Conservation (phyloP, 2,888 invertebrate species). For the Folsomia candida region DNA sequence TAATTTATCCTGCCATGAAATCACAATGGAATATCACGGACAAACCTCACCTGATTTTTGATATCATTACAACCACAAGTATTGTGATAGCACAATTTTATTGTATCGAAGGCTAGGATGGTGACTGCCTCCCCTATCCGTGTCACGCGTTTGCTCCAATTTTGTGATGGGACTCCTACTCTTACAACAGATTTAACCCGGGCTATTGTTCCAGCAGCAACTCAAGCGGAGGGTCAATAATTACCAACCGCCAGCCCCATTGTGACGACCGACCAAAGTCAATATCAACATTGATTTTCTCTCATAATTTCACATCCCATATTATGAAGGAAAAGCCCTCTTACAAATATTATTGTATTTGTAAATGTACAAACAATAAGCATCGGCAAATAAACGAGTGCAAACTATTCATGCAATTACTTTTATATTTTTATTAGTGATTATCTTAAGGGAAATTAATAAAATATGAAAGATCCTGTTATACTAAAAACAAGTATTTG, state of each 20-base stretch:
- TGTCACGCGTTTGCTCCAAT: neutral
- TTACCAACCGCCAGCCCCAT: neutral
- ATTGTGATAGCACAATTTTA: neutral
- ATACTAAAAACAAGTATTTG: neutral
- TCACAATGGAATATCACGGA: neutral
- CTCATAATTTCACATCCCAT: neutral
- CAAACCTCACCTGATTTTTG: neutral
- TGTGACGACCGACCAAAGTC: neutral
- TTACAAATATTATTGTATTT: neutral
- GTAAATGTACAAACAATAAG: neutral
- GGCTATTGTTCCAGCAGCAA: neutral
- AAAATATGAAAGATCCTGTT: no score
- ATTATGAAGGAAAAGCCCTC: neutral
- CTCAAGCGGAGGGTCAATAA: neutral
- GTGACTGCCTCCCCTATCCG: neutral
- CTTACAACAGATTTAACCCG: neutral
- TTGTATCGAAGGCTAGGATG: neutral
- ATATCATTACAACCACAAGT: neutral
- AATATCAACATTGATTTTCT: conserved; percentile 1
- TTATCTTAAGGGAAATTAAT: no score
- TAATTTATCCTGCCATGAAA: neutral
- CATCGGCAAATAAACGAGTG: no score
- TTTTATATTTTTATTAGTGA: no score
- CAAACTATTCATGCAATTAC: no score
- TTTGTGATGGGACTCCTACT: neutral